A percentile compares a stretch with the other conserved stretches of the same genome.
Evolutionary conservation across 2,113 vertebrate species (phyloP).

Genomic region (Onychostruthus taczanowskii): DNA sequence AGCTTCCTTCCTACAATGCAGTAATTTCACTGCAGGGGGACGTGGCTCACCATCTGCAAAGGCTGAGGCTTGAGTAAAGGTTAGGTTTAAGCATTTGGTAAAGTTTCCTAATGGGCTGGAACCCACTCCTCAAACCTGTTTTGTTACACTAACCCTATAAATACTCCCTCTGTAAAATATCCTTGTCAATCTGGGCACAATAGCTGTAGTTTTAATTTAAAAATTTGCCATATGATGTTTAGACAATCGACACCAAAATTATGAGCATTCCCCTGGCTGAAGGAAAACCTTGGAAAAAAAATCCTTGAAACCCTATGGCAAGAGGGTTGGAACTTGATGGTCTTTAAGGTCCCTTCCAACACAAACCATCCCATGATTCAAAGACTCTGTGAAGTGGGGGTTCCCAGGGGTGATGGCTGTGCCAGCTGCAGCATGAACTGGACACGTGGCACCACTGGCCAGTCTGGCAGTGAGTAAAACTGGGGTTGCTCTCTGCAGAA

Average conservation of each 20-base stretch:
- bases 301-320: background rate
- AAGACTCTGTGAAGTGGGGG: fast-evolving
- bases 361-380: background rate
- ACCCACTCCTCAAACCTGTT: background rate
- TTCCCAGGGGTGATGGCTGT: background rate
- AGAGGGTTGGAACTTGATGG: background rate
- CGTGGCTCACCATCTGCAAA: background rate
- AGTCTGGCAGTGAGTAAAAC: background rate
- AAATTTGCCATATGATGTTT: background rate
- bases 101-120: background rate
- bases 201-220: background rate
- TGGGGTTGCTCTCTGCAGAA: background rate
- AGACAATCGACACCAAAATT: background rate
- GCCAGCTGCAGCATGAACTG: background rate
- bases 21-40: background rate
- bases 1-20: background rate
- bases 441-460: background rate
- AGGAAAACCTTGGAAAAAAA: background rate
- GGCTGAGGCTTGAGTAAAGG: background rate
- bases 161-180: background rate
- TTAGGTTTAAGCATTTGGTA: background rate
- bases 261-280: background rate
- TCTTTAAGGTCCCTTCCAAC: background rate
- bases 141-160: background rate
- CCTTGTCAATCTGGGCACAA: fast-evolving